phyloP scores from a whole-genome alignment of 1,140 invertebrate genomes.

The Penaeus japonicus region DNA sequence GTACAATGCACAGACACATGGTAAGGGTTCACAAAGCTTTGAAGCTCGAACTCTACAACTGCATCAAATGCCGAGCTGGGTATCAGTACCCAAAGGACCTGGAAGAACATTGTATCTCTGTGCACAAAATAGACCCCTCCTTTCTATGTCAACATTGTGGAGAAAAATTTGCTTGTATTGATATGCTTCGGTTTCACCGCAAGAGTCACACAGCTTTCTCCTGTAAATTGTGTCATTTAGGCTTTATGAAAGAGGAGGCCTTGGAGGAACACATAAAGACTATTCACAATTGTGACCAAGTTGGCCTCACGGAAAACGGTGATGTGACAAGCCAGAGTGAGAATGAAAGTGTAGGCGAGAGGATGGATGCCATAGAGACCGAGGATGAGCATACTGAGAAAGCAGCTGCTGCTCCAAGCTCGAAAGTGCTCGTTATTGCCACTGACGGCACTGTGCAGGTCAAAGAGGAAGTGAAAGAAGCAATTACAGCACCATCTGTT shows the following conservation, averaged over 20 bases:
- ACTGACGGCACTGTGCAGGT: slow-evolving; percentile 42
- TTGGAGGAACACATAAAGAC: slow-evolving; percentile 46
- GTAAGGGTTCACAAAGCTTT: slow-evolving; percentile 47
- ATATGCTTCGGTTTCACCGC: slow-evolving; percentile 54
- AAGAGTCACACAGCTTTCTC: slow-evolving; percentile 48
- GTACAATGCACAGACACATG: slow-evolving; percentile 48
- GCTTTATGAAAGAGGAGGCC: slow-evolving; percentile 57
- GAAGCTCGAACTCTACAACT: slow-evolving; percentile 27
- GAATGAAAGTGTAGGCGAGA: background rate
- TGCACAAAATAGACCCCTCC: slow-evolving; percentile 20
- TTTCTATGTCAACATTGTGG: slow-evolving; percentile 50
- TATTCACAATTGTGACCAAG: slow-evolving; percentile 48
- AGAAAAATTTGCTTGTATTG: slow-evolving; percentile 49
- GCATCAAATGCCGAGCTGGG: slow-evolving; percentile 31
- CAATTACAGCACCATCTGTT: background rate
- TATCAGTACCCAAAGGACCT: slow-evolving; percentile 33
- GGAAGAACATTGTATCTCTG: slow-evolving; percentile 46
- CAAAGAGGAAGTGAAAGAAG: slow-evolving; percentile 41
- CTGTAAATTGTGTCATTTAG: slow-evolving; percentile 52
- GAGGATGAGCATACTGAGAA: background rate
- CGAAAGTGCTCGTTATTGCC: slow-evolving; percentile 41
- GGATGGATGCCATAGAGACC: background rate
- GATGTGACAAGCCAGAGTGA: background rate
- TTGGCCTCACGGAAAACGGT: background rate
- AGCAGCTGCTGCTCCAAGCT: background rate